Percentiles rank a stretch among this genome's conserved stretches.
Conservation (phyloP, 2,797 vertebrate species). For the Prunella strophiata region DNA sequence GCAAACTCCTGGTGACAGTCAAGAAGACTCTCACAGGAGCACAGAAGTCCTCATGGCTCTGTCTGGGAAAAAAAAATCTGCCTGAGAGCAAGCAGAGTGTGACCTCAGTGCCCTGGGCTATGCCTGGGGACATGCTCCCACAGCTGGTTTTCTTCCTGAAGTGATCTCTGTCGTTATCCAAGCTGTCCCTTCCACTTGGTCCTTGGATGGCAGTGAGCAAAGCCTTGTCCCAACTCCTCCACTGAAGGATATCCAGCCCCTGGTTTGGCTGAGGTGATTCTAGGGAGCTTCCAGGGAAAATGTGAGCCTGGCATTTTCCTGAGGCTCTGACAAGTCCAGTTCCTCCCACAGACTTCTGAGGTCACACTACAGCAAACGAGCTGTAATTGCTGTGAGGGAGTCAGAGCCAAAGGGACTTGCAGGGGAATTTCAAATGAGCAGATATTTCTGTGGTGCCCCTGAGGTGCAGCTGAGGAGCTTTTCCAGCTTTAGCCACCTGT, state of each 20-base stretch:
- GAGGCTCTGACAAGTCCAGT: not conserved
- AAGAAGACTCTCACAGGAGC: not conserved
- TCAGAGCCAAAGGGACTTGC: not conserved
- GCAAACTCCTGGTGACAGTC: not conserved
- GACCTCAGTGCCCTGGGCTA: accelerated
- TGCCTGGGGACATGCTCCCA: not conserved
- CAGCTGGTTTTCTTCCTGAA: not conserved
- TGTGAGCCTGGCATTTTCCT: not conserved
- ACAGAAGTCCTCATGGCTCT: not conserved
- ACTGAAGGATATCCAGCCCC: not conserved
- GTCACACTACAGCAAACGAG: not conserved
- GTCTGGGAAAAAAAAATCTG: not conserved
- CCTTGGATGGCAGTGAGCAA: not conserved
- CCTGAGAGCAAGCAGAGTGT: not conserved
- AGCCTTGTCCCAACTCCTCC: not conserved
- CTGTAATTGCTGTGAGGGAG: not conserved
- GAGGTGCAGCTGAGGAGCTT: not conserved
- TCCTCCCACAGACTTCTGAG: not conserved
- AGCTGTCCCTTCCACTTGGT: not conserved
- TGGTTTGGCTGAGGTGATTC: not conserved
- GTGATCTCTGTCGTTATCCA: not conserved
- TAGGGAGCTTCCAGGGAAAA: not conserved
- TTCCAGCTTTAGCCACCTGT: not conserved
- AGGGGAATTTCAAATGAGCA: not conserved
- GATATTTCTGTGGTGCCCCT: not conserved